Conservation (phyloP, 2,113 vertebrate species). For the Brachyistius frenatus region DNA sequence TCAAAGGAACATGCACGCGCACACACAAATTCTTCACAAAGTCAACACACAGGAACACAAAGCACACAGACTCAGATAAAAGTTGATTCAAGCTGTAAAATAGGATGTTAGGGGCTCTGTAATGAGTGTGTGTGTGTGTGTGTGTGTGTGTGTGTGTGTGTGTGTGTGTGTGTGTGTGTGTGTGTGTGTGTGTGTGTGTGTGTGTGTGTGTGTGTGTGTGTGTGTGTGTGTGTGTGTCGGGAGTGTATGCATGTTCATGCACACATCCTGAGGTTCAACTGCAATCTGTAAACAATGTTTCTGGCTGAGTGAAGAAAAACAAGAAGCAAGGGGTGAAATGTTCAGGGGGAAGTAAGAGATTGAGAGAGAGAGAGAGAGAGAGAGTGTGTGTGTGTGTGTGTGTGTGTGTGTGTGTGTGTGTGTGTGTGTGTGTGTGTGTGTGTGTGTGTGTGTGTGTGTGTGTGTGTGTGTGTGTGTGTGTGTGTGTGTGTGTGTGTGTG, state of each 20-base stretch:
- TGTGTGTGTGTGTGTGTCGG: neutral
- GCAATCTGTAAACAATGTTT: conserved; percentile 71
- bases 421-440: neutral
- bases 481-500: neutral
- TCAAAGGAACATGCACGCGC: conserved; percentile 31
- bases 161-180: conserved; percentile 4
- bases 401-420: conserved; percentile 11
- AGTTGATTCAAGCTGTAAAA: conserved; percentile 47
- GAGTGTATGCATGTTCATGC: conserved; percentile 3
- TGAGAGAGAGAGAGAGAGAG: neutral
- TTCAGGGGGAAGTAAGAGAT: conserved; percentile 21
- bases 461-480: neutral
- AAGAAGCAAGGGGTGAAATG: conserved; percentile 61
- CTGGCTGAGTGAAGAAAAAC: conserved; percentile 67
- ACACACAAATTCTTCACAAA: conserved; percentile 14
- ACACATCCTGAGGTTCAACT: conserved; percentile 57
- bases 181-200: conserved; percentile 1
- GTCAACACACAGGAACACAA: conserved; percentile 10
- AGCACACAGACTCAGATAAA: conserved; percentile 18
- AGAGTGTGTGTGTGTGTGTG: conserved; percentile 2
- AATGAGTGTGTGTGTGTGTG: neutral
- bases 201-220: no score
- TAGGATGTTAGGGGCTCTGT: conserved; percentile 29
- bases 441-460: conserved; percentile 7
- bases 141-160: conserved; percentile 4